Evolutionary conservation across 2,113 vertebrate species (phyloP).

Genomic region (Fregetta grallaria): DNA sequence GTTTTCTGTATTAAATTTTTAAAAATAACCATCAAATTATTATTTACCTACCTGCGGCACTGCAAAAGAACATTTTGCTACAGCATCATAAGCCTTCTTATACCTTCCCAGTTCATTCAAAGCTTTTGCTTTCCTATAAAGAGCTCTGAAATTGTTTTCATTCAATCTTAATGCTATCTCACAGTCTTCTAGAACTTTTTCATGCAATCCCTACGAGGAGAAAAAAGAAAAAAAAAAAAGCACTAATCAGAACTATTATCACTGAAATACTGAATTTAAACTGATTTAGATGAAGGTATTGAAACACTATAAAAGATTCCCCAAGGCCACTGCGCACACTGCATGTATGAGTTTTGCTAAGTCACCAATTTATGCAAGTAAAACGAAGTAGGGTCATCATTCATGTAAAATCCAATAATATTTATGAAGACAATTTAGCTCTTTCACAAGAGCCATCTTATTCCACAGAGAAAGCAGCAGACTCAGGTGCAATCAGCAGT

Average conservation of each 20-base stretch:
- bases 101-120: conserved; percentile 87
- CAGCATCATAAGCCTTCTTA: conserved; percentile 91
- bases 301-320: not conserved
- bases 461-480: not conserved
- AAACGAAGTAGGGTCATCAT: not conserved
- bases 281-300: not conserved
- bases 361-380: not conserved
- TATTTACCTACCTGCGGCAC: conserved; percentile 87
- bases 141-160: conserved; percentile 86
- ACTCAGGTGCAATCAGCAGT: not conserved
- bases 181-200: conserved; percentile 90
- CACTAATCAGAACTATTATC: not conserved
- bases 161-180: conserved; percentile 86
- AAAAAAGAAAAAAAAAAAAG: not conserved
- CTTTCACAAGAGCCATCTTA: not conserved
- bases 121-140: conserved; percentile 90
- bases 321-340: not conserved
- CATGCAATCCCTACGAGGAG: conserved; percentile 79
- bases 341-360: not conserved
- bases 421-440: not conserved
- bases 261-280: not conserved
- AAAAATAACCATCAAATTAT: not conserved
- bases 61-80: conserved; percentile 92
- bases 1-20: not conserved
- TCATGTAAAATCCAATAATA: not conserved